Percentiles rank a stretch among this genome's conserved stretches.
These are phyloP conservation scores for Accipiter virgatus DNA, from an alignment of 2,113 vertebrate species.

Conservation along the genomic window DNA sequence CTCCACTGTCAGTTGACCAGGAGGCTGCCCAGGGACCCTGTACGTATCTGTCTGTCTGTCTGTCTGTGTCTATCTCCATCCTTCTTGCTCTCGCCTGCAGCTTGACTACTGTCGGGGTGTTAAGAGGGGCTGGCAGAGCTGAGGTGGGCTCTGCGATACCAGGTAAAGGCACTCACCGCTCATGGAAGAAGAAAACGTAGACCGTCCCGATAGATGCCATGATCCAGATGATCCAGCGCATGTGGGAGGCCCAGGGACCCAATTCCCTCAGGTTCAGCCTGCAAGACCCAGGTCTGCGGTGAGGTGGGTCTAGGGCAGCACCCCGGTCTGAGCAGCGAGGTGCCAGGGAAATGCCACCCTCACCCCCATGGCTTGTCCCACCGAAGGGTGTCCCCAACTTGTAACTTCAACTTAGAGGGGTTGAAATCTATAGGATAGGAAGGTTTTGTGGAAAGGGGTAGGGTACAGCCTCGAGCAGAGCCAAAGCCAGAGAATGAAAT, in stretches of 20 bases:
- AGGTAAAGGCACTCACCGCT: conserved; percentile 75
- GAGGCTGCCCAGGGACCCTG: neutral
- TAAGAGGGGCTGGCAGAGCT: neutral
- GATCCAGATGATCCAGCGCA: conserved; percentile 97
- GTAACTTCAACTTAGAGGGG: neutral
- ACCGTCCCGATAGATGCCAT: conserved; percentile 89
- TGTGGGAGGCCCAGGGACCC: conserved; percentile 90
- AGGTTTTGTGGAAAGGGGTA: neutral
- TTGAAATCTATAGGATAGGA: neutral
- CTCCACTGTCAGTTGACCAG: neutral
- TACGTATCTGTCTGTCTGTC: neutral
- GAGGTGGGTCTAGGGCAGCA: neutral
- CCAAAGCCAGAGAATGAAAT: neutral
- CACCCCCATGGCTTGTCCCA: neutral
- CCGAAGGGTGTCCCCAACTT: neutral
- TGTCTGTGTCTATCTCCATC: neutral
- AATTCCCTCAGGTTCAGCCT: conserved; percentile 90
- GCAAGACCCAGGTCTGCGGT: neutral
- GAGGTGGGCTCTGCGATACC: neutral
- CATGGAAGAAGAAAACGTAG: conserved; percentile 96
- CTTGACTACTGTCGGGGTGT: fast-evolving
- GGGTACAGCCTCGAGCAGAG: neutral
- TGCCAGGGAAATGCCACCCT: neutral
- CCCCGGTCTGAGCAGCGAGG: fast-evolving
- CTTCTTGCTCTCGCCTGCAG: neutral